These are phyloP conservation scores for Drosophila arawakana DNA, from an alignment of 1,140 invertebrate genomes.

Conservation along the genomic window DNA sequence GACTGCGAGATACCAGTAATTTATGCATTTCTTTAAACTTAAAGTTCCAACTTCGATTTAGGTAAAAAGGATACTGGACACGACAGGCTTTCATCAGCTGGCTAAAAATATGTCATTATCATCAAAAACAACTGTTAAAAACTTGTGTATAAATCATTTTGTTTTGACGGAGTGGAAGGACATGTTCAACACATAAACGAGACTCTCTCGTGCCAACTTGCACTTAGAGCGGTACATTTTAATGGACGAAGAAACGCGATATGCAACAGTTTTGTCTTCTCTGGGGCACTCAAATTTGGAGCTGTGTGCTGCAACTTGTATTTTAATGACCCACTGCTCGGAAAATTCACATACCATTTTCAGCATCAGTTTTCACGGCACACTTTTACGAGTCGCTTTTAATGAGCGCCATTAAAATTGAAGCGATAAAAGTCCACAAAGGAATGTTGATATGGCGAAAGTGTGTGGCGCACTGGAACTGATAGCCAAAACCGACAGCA, in stretches of 20 bases:
- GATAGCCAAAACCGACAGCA: constrained; percentile 29
- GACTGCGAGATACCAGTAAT: no score
- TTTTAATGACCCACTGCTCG: constrained; percentile 34
- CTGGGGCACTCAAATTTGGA: constrained; percentile 19
- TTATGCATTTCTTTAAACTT: no score
- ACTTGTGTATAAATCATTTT: background rate
- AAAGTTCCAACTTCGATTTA: no score
- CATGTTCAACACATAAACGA: background rate
- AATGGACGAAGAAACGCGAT: constrained; percentile 5
- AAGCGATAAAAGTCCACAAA: constrained; percentile 32
- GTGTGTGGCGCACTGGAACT: constrained; percentile 29
- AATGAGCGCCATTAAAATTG: constrained; percentile 50
- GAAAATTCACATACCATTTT: constrained; percentile 34
- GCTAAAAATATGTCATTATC: no score
- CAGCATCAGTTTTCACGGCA: constrained; percentile 16
- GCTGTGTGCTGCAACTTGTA: constrained; percentile 3
- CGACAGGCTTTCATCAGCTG: no score
- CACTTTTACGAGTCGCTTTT: constrained; percentile 42
- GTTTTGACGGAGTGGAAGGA: background rate
- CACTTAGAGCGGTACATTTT: constrained; percentile 1
- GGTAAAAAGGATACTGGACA: no score
- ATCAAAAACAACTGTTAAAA: no score
- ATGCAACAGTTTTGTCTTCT: constrained; percentile 27
- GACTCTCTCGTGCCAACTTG: background rate
- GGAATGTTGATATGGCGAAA: constrained; percentile 25